phyloP scores from a whole-genome alignment of 2,888 invertebrate genomes.

The Trissonchulus sp. region DNA sequence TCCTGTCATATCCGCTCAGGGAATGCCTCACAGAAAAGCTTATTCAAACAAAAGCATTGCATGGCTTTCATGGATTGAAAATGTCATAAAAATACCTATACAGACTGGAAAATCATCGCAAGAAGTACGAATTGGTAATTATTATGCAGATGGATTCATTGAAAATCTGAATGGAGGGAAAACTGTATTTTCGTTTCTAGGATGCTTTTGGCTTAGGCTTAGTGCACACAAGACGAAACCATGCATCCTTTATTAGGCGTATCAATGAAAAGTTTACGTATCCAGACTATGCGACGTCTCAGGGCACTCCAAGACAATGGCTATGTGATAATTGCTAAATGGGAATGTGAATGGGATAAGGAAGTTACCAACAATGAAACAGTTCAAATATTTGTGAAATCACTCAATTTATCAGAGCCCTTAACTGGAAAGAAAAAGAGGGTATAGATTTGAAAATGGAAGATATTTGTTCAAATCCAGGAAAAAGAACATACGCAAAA shows the following conservation, averaged over 20 bases:
- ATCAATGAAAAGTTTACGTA: not conserved
- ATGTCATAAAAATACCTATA: not conserved
- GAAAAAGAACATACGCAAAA: not conserved
- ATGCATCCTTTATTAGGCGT: not conserved
- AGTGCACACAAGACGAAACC: not conserved
- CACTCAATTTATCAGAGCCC: not conserved
- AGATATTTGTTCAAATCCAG: constrained; percentile 26
- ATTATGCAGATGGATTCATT: constrained; percentile 15
- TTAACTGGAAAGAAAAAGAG: constrained; percentile 36
- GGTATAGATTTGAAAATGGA: constrained; percentile 37
- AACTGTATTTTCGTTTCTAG: constrained; percentile 7
- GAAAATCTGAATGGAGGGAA: not conserved
- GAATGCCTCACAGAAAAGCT: not conserved
- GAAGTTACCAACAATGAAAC: constrained; percentile 30
- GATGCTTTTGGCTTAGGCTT: constrained; percentile 15
- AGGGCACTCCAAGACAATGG: constrained; percentile 25
- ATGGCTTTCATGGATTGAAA: not conserved
- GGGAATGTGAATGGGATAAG: constrained; percentile 40
- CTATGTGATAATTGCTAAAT: constrained; percentile 35
- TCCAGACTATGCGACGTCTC: not conserved
- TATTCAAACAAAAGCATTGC: not conserved
- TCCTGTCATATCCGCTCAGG: not conserved
- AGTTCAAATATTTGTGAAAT: not conserved
- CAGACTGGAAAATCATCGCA: no score
- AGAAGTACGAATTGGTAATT: constrained; percentile 13